phyloP scores from a whole-genome alignment of 2,113 vertebrate genomes.

The Dendropsophus ebraccatus region DNA sequence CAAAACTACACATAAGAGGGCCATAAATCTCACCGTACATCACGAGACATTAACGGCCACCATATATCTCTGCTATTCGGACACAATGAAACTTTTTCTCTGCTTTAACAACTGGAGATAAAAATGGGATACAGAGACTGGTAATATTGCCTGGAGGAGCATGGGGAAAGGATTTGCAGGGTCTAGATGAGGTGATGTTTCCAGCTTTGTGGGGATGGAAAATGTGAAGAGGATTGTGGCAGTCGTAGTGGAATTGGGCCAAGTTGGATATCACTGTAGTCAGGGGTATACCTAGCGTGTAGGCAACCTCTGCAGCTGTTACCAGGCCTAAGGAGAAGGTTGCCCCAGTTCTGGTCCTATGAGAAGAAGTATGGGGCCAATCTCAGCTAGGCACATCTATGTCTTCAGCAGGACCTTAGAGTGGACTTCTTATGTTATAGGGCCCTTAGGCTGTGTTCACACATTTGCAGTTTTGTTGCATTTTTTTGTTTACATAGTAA shows the following conservation, averaged over 20 bases:
- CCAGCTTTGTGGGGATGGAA: background rate
- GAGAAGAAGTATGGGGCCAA: no score
- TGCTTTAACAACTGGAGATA: background rate
- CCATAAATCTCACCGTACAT: conserved; percentile 23
- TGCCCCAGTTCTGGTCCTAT: background rate
- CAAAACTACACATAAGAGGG: conserved; percentile 30
- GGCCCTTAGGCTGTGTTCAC: no score
- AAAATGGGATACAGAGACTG: background rate
- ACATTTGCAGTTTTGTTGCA: no score
- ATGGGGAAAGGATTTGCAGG: background rate
- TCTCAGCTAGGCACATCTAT: no score
- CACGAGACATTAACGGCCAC: conserved; percentile 29
- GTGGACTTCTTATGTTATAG: no score
- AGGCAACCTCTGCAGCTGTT: background rate
- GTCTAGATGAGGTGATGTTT: background rate
- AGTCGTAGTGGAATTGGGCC: background rate
- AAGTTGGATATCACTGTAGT: background rate
- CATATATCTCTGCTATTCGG: conserved; percentile 34
- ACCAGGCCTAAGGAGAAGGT: background rate
- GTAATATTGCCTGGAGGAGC: background rate
- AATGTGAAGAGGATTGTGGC: background rate
- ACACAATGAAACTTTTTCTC: background rate
- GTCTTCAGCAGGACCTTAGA: background rate
- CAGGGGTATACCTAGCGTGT: background rate
- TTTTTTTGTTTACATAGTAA: no score